Evolutionary conservation across 2,888 invertebrate species (phyloP), one percentile per base, ranked within the genome.

Genomic region (Drepana falcataria): DNA sequence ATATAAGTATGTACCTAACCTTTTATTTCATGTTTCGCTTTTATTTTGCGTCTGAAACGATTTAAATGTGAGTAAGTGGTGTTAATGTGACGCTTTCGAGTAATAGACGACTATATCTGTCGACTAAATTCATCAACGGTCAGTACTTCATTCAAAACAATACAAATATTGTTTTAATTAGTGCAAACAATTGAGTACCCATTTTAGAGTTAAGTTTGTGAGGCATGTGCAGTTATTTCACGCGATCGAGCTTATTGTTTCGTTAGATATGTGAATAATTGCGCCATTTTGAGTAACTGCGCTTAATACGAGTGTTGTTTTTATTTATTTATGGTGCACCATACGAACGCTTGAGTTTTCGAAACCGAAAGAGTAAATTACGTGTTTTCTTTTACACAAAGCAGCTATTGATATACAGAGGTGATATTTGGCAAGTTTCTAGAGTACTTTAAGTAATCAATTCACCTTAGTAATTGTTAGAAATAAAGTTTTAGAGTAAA

Each of bases 211-310:
- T 64, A 72, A 71, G 65, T 79, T 79, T 77, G 77, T 77, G 71
- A 77, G 65, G 81, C 84, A 83, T 87, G 87, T 88, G 87, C 85
- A 84, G 85, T 86, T 87, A 87, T 86, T 84, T 81, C 77, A 69
- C 77, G 83, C 79, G 87, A 85, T 77, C 75, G 71, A 62, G 66
- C 65, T 75, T 83, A 85, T 87, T 87, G 86, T 85, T 83, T 80
- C 76, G 71, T 1, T 72, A 73, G 69, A 73, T 75, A 82, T 78
- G 75, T 71, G 69, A 75, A 77, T 77, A 65, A 74, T 75, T 75
- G 75, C 86, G 87, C 87, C 87, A 87, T 87, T 87, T 87, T 87
- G 85, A 68, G 62, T 57, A 60, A 63, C 65, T 60, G 57, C 41
- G 49, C 59, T 62, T 59, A 71, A 71, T 66, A 66, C 60, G 57